These are phyloP conservation scores for Parnassius apollo DNA, from an alignment of 2,888 invertebrate species.

Conservation along the genomic window DNA sequence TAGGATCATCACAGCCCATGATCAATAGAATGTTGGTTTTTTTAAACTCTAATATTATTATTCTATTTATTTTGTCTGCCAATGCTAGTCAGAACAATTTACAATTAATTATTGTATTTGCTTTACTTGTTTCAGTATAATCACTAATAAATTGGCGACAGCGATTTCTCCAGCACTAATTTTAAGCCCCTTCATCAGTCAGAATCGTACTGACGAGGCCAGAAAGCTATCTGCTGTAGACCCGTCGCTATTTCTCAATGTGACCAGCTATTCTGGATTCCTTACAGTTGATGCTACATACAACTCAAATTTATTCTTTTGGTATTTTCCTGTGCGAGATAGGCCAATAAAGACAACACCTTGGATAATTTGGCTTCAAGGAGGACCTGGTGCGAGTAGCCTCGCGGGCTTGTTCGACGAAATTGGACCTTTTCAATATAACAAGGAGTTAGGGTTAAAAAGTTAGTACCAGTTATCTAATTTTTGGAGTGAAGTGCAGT, in stretches of 20 bases:
- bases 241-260: slow-evolving; percentile 51
- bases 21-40: too few species aligned
- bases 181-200: slow-evolving; percentile 62
- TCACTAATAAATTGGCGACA: slow-evolving; percentile 4
- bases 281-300: slow-evolving; percentile 87
- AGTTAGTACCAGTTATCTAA: slow-evolving; percentile 27
- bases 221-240: slow-evolving; percentile 53
- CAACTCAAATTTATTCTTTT: slow-evolving; percentile 90
- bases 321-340: slow-evolving; percentile 86
- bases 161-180: slow-evolving; percentile 40
- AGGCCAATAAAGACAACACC: slow-evolving; percentile 78
- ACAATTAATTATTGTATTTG: too few species aligned
- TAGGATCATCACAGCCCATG: too few species aligned
- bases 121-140: slow-evolving; percentile 19
- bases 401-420: slow-evolving; percentile 67
- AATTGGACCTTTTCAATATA: slow-evolving; percentile 59
- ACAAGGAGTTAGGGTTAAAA: slow-evolving; percentile 28
- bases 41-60: too few species aligned
- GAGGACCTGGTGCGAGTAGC: slow-evolving; percentile 91
- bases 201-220: slow-evolving; percentile 58
- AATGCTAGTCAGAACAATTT: too few species aligned
- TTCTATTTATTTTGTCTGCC: too few species aligned
- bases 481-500: too few species aligned
- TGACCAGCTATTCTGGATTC: slow-evolving; percentile 77
- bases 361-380: slow-evolving; percentile 93